phyloP scores from a whole-genome alignment of 2,888 invertebrate species.

The Orchestes rusci region DNA sequence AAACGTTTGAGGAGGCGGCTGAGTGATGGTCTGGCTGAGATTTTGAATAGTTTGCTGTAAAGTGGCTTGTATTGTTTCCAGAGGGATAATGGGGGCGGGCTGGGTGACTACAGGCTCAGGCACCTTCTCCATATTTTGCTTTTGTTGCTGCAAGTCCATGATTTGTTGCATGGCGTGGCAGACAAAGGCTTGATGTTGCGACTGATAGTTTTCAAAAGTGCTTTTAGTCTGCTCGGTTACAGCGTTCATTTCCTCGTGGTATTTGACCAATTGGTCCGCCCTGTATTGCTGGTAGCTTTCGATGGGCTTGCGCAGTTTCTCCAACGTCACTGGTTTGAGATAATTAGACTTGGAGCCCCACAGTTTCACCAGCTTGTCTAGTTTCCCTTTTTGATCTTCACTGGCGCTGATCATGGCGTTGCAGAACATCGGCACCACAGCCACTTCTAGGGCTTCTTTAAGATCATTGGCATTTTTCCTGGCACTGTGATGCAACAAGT shows the following conservation, averaged over 20 bases:
- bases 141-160: constrained; percentile 74
- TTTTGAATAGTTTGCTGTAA: constrained; percentile 35
- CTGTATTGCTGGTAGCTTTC: constrained; percentile 87
- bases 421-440: constrained; percentile 98
- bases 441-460: constrained; percentile 77
- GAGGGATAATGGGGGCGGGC: constrained; percentile 28
- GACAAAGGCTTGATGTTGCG: constrained; percentile 93
- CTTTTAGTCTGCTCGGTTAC: constrained; percentile 73
- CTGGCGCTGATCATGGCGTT: constrained; percentile 79
- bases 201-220: constrained; percentile 62
- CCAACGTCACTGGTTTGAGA: constrained; percentile 73
- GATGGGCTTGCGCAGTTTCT: constrained; percentile 80
- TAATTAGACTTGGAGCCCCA: constrained; percentile 97
- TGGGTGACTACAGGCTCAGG: constrained; percentile 9
- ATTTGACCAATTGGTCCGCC: constrained; percentile 72
- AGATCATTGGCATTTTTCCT: constrained; percentile 92
- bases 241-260: constrained; percentile 63
- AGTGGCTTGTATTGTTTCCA: constrained; percentile 37
- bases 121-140: constrained; percentile 44
- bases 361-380: constrained; percentile 86
- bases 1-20: constrained; percentile 24
- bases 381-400: constrained; percentile 82
- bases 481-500: constrained; percentile 96
- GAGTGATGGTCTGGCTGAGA: constrained; percentile 24
- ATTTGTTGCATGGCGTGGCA: constrained; percentile 86